Evolutionary conservation across 2,113 vertebrate genomes (phyloP), one percentile per base, ranked within the genome.

Genomic region (Polyodon spathula): DNA sequence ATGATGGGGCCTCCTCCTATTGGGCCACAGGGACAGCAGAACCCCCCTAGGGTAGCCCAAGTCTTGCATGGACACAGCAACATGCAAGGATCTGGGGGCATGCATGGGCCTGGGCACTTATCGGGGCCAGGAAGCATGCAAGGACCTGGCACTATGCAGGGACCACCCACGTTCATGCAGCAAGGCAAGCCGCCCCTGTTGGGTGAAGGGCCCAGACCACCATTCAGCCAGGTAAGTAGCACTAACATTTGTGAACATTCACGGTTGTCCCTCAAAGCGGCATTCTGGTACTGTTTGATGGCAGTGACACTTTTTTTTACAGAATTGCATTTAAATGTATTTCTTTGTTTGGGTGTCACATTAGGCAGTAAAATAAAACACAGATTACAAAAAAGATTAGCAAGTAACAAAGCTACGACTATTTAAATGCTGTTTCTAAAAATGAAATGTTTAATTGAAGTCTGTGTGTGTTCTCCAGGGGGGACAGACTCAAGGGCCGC

Each of bases 171-270:
- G 5, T 95, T 93, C 72, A 90, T 92, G 88, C 93, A 92, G 72
- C 93, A 95, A 81, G 89, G 91, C 77, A 89, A 91, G 1, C 82
- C 88, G 59, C 63, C 67, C 27, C 79, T 91, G 68, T 66, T 93
- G 72, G 86, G 88, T 46, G 90, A 93, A 9, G 90, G 89, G 61
- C 89, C 86, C 66, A 88, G 91, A 16, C 73, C 87, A 64, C 83
- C 88, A 0, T 93, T 92, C 66, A 90, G 73, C 62, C 94, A 96
- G 93, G 95, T 98, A 81, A 82, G 80, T n/a, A n/a, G n/a, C n/a
- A n/a, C n/a, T n/a, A n/a, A n/a, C n/a, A n/a, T n/a, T n/a, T n/a
- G n/a, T n/a, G n/a, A n/a, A n/a, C n/a, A n/a, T n/a, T n/a, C n/a
- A n/a, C n/a, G n/a, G n/a, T n/a, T n/a, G n/a, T n/a, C n/a, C n/a